Evolutionary conservation across 1,140 invertebrate species (phyloP).

Genomic region (Zaprionus taronus): DNA sequence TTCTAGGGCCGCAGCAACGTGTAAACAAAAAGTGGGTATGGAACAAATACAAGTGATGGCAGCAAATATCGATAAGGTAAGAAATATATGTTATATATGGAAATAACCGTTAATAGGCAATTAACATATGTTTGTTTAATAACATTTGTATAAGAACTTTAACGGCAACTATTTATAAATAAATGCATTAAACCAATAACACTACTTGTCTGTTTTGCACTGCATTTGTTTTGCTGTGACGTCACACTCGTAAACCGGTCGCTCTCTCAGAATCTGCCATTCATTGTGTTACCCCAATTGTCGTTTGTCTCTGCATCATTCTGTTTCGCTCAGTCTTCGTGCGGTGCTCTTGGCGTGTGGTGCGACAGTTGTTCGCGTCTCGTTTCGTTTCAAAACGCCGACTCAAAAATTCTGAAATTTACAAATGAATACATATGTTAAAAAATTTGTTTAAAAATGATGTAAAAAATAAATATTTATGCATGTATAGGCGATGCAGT

Average conservation of each 20-base stretch:
- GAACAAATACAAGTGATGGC: neutral
- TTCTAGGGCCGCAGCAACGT: slow-evolving; percentile 12
- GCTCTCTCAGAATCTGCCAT: slow-evolving; percentile 22
- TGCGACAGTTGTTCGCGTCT: slow-evolving; percentile 3
- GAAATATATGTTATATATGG: neutral
- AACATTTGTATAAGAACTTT: neutral
- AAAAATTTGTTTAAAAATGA: slow-evolving; percentile 27
- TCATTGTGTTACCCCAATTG: slow-evolving; percentile 11
- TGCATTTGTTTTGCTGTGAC: neutral
- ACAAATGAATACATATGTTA: slow-evolving; percentile 31
- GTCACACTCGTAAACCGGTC: neutral
- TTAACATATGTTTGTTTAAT: neutral
- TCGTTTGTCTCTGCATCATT: slow-evolving; percentile 17
- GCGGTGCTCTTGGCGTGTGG: slow-evolving; percentile 40
- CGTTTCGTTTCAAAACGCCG: slow-evolving; percentile 22
- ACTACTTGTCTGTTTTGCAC: neutral
- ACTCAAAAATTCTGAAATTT: slow-evolving; percentile 32
- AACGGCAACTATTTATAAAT: neutral
- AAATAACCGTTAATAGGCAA: neutral
- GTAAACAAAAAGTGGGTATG: slow-evolving; percentile 3
- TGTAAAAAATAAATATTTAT: slow-evolving; percentile 44
- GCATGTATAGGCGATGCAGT: slow-evolving; percentile 20
- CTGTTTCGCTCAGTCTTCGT: slow-evolving; percentile 43
- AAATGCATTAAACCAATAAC: neutral
- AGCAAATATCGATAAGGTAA: neutral